phyloP scores from a whole-genome alignment of 2,888 invertebrate genomes.

The Drosophila maculinotata region DNA sequence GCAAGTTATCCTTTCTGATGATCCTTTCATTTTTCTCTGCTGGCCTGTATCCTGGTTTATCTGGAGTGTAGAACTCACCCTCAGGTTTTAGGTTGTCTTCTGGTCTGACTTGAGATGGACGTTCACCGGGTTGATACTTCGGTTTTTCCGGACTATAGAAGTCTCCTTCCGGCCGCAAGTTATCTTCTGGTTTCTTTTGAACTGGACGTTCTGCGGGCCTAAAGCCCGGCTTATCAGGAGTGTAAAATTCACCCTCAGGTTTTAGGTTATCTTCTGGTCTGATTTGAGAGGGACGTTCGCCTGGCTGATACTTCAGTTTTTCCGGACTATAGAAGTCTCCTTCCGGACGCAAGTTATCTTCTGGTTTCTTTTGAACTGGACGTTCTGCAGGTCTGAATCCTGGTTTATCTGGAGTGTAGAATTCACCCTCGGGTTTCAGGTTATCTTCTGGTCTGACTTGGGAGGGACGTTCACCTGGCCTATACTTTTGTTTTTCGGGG shows the following conservation, averaged over 20 bases:
- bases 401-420: slow-evolving; percentile 60
- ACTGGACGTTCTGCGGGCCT: slow-evolving; percentile 58
- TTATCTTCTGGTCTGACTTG: slow-evolving; percentile 86
- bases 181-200: slow-evolving; percentile 86
- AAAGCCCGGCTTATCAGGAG: slow-evolving; percentile 86
- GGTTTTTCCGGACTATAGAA: slow-evolving; percentile 85
- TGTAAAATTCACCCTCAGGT: slow-evolving; percentile 86
- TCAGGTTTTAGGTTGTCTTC: slow-evolving; percentile 87
- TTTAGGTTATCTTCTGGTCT: slow-evolving; percentile 86
- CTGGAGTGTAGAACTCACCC: slow-evolving; percentile 86
- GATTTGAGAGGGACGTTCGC: slow-evolving; percentile 85
- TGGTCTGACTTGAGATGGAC: slow-evolving; percentile 84
- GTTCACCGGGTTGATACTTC: slow-evolving; percentile 80
- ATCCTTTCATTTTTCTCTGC: slow-evolving; percentile 60
- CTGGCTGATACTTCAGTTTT: slow-evolving; percentile 85
- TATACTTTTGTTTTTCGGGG: background rate
- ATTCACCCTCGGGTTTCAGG: slow-evolving; percentile 86
- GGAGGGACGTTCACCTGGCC: slow-evolving; percentile 82
- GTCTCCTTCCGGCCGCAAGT: slow-evolving; percentile 84
- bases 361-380: slow-evolving; percentile 33
- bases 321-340: slow-evolving; percentile 87
- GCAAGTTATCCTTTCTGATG: slow-evolving; percentile 86
- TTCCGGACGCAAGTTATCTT: slow-evolving; percentile 84
- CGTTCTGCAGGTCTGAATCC: slow-evolving; percentile 31
- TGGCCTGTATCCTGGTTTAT: slow-evolving; percentile 85